Evolutionary conservation across 2,888 invertebrate genomes (phyloP).

Genomic region (Zygogramma bicolorata): DNA sequence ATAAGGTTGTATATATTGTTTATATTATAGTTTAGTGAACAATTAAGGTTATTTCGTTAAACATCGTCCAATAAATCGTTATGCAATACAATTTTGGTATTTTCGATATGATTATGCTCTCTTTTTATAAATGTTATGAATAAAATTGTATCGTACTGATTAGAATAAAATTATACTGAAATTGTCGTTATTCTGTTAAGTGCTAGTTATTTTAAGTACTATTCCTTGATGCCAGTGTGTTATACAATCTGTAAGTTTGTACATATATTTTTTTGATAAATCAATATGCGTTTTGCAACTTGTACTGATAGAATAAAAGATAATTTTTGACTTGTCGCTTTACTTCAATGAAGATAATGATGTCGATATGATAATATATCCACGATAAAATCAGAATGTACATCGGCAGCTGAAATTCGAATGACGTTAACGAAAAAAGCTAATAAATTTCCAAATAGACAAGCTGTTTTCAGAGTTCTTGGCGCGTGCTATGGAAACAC

Average conservation of each 20-base stretch:
- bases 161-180: slow-evolving; percentile 14
- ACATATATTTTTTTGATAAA: slow-evolving; percentile 49
- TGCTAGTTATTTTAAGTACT: slow-evolving; percentile 17
- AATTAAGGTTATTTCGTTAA: slow-evolving; percentile 25
- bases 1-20: slow-evolving; percentile 59
- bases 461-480: slow-evolving; percentile 56
- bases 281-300: slow-evolving; percentile 40
- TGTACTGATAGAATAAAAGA: slow-evolving; percentile 39
- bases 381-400: slow-evolving; percentile 26
- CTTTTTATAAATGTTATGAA: slow-evolving; percentile 29
- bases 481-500: slow-evolving; percentile 57
- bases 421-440: slow-evolving; percentile 46
- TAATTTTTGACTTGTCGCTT: slow-evolving; percentile 16
- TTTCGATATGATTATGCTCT: slow-evolving; percentile 33
- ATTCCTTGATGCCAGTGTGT: slow-evolving; percentile 22
- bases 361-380: neutral
- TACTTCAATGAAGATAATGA: slow-evolving; percentile 3
- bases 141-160: slow-evolving; percentile 41
- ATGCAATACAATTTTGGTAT: slow-evolving; percentile 30
- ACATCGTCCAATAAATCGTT: slow-evolving; percentile 7
- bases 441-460: slow-evolving; percentile 57
- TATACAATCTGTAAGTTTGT: slow-evolving; percentile 36
- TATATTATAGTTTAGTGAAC: slow-evolving; percentile 50
- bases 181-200: slow-evolving; percentile 38
- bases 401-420: slow-evolving; percentile 33